These are phyloP conservation scores for Busseola fusca DNA, from an alignment of 2,888 invertebrate genomes.

Conservation along the genomic window DNA sequence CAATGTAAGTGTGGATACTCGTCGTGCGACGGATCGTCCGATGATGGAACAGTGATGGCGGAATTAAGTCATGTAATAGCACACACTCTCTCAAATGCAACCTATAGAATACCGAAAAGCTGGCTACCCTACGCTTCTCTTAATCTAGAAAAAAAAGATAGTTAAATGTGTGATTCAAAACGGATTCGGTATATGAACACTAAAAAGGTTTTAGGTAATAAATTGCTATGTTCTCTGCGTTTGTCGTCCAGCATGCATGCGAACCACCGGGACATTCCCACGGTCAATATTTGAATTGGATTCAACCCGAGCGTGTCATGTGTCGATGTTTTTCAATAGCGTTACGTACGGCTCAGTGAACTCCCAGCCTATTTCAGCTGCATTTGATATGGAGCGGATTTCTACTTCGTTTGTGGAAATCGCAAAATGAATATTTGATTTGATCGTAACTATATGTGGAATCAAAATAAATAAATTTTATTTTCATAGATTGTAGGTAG, in stretches of 20 bases:
- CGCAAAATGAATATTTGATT: neutral
- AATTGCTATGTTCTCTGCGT: neutral
- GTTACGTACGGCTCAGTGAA: constrained; percentile 21
- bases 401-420: constrained; percentile 2
- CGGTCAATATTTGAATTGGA: constrained; percentile 68
- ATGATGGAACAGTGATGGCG: no score
- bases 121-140: no score
- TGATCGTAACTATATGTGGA: neutral
- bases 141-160: no score
- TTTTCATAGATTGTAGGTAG: no score
- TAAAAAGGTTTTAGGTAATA: constrained; percentile 27
- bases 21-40: no score
- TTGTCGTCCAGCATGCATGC: neutral
- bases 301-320: constrained; percentile 58
- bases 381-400: constrained; percentile 16
- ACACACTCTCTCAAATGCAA: no score
- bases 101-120: no score
- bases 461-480: neutral
- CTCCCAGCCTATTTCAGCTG: constrained; percentile 18
- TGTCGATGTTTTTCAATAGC: constrained; percentile 62
- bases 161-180: constrained; percentile 25
- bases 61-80: no score
- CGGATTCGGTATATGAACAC: constrained; percentile 21
- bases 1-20: no score
- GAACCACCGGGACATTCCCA: constrained; percentile 24